Conservation (phyloP, 1,140 invertebrate genomes). For the Dufourea novaeangliae region DNA sequence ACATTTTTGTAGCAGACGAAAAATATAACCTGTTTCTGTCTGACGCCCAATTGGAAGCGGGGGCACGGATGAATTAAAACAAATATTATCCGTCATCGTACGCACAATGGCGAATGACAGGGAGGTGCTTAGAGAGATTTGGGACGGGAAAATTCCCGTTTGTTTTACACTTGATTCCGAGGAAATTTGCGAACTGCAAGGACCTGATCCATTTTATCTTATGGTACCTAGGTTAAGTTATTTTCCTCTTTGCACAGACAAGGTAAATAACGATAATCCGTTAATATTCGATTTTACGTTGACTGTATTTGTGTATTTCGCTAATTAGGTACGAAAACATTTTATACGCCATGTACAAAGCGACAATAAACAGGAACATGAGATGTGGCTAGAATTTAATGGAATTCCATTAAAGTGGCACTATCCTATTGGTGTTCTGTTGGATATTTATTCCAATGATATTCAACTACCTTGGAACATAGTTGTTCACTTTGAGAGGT, state of each 20-base stretch:
- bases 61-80: conserved; percentile 13
- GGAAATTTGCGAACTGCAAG: conserved; percentile 93
- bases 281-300: not conserved
- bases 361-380: conserved; percentile 90
- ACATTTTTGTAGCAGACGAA: conserved; percentile 28
- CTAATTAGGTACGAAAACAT: conserved; percentile 93
- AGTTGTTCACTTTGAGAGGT: conserved; percentile 97
- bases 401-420: conserved; percentile 97
- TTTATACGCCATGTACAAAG: conserved; percentile 91
- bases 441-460: conserved; percentile 90
- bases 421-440: conserved; percentile 97
- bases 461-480: conserved; percentile 94
- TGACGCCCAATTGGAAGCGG: not conserved
- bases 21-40: conserved; percentile 21
- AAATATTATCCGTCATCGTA: not conserved
- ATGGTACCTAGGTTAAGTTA: conserved; percentile 98
- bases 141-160: conserved; percentile 96
- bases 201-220: conserved; percentile 95
- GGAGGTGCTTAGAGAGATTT: conserved; percentile 95
- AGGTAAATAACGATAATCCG: conserved; percentile 83
- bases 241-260: conserved; percentile 97
- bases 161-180: conserved; percentile 94
- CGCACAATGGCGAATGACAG: conserved; percentile 92
- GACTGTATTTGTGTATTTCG: not conserved
- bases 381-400: conserved; percentile 98